Evolutionary conservation across 2,113 vertebrate genomes (phyloP), one percentile per base, ranked within the genome.

Genomic region (Larimichthys crocea): DNA sequence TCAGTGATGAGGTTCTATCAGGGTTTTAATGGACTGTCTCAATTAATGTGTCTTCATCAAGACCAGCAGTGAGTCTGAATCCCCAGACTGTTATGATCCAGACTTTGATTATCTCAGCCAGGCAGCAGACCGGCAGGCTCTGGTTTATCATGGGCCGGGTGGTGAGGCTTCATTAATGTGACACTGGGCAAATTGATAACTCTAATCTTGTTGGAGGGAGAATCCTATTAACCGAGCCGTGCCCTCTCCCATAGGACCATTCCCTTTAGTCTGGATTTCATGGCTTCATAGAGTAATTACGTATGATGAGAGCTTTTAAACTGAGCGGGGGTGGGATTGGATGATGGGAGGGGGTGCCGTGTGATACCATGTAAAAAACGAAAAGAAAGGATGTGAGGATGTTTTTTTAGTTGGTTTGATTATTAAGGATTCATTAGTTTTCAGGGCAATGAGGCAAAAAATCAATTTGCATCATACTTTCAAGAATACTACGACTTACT

Each of bases 151-250:
- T 12, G 10, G 72, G 40, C 40, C 2, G 19, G 15, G 61, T 46
- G 57, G 12, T 57, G 69, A 80, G 68, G 84, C 80, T 80, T 84
- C 74, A 88, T 89, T 90, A 89, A 86, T 74, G 71, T 60, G 79
- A 85, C 76, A 80, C 74, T 15, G 57, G 49, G 76, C 74, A 85
- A 86, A 89, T 74, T 87, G 81, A 90, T 87, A 83, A 85, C 64
- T 88, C 61, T 87, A 86, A 86, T 91, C 80, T 74, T 65, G 73
- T 87, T 83, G 76, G 40, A 84, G 71, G 55, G 73, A 89, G 86
- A 89, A 76, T 85, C 82, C 82, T 74, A 80, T 84, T 85, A 88
- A 85, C 74, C 46, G 64, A 72, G 65, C 57, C 3, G 11, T 60
- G 63, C 40, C 50, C 74, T 69, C 62, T 76, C 74, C 53, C 63